Conservation (phyloP, 2,797 vertebrate species). For the Carduelis carduelis region DNA sequence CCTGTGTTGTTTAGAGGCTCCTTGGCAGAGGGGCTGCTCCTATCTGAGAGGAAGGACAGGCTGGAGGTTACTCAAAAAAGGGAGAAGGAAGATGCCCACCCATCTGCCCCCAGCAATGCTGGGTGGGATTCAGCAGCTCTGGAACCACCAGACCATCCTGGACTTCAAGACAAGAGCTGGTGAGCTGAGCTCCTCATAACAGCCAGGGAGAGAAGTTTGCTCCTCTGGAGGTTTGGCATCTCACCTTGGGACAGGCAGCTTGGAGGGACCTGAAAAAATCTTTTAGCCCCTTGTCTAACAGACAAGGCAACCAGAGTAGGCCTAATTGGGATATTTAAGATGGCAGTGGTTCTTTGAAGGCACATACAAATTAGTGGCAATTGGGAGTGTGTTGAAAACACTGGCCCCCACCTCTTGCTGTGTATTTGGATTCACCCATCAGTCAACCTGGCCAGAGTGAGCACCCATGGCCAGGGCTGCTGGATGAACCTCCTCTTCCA, state of each 20-base stretch:
- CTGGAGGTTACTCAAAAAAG: background rate
- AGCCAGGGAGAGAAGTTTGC: background rate
- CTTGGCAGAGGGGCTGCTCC: background rate
- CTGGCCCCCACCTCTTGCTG: background rate
- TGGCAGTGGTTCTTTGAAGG: background rate
- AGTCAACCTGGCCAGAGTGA: background rate
- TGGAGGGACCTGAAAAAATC: background rate
- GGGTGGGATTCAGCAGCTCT: background rate
- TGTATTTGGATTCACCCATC: background rate
- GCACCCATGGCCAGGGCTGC: background rate
- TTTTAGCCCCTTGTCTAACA: background rate
- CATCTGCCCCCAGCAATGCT: background rate
- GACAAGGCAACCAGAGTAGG: background rate
- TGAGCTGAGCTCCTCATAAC: background rate
- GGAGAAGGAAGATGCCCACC: background rate
- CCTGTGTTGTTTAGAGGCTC: background rate
- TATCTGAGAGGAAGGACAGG: background rate
- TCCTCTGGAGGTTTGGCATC: background rate
- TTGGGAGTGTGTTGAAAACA: background rate
- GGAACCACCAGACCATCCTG: background rate
- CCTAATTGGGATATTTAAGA: background rate
- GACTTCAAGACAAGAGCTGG: background rate
- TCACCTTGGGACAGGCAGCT: background rate
- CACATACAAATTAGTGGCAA: background rate
- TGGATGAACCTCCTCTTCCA: background rate